Percentiles rank a stretch among this genome's conserved stretches.
phyloP scores from a whole-genome alignment of 2,113 vertebrate species.

The Chaetops frenatus region DNA sequence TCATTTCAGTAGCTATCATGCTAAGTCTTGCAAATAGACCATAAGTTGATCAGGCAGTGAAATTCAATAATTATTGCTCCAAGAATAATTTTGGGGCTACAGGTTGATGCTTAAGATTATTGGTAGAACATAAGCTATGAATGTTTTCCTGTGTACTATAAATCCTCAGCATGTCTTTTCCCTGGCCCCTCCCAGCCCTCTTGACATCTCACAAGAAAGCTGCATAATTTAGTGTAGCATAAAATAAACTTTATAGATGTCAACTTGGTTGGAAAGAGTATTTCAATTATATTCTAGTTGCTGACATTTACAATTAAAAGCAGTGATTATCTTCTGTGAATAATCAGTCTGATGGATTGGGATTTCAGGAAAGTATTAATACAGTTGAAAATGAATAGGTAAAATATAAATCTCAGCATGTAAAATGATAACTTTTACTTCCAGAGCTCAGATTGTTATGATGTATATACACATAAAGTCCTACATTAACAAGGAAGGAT shows the following conservation, averaged over 20 bases:
- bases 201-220: not conserved
- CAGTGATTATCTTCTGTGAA: not conserved
- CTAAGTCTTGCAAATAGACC: not conserved
- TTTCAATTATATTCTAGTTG: slow-evolving; percentile 18
- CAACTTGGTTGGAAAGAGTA: not conserved
- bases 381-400: slow-evolving; percentile 27
- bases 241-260: not conserved
- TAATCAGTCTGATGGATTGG: not conserved
- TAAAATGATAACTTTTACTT: slow-evolving; percentile 15
- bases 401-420: slow-evolving; percentile 5
- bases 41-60: not conserved
- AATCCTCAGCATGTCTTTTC: not conserved
- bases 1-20: not conserved
- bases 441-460: not conserved
- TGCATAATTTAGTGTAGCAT: not conserved
- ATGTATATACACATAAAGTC: not conserved
- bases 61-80: not conserved
- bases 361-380: not conserved
- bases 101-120: not conserved
- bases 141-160: not conserved
- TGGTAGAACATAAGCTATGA: not conserved
- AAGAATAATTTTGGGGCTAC: not conserved
- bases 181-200: fast-evolving
- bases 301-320: slow-evolving; percentile 1
- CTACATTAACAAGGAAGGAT: slow-evolving; percentile 1